A percentile compares a stretch with the other conserved stretches of the same genome.
phyloP scores from a whole-genome alignment of 2,113 vertebrate genomes.

The Baryphthengus martii region DNA sequence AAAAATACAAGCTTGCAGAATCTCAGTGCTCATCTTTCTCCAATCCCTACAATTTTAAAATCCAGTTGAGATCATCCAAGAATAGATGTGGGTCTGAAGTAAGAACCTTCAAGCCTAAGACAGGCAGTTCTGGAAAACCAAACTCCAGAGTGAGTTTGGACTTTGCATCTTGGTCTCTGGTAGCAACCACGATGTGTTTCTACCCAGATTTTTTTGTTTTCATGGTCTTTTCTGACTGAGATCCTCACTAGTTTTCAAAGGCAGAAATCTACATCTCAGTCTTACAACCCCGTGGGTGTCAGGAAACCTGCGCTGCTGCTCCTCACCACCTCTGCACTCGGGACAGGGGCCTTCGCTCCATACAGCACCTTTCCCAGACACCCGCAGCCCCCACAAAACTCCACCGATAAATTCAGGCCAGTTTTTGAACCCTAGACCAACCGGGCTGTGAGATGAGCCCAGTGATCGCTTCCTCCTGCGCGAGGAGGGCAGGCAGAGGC shows the following conservation, averaged over 20 bases:
- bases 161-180: neutral
- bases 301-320: neutral
- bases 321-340: neutral
- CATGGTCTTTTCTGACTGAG: neutral
- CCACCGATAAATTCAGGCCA: neutral
- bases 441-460: neutral
- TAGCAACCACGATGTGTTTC: rapidly evolving
- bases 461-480: rapidly evolving
- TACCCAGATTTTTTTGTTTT: neutral
- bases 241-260: neutral
- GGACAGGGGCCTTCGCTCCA: neutral
- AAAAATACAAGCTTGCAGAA: neutral
- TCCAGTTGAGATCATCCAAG: neutral
- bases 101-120: neutral
- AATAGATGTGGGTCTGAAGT: neutral
- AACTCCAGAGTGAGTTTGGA: neutral
- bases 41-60: neutral
- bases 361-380: neutral
- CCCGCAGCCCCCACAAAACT: neutral
- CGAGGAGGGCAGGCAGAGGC: neutral
- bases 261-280: neutral
- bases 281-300: neutral
- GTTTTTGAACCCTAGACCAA: neutral
- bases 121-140: neutral
- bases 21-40: neutral